Evolutionary conservation across 2,797 vertebrate species (phyloP).

Genomic region (Salmo trutta): DNA sequence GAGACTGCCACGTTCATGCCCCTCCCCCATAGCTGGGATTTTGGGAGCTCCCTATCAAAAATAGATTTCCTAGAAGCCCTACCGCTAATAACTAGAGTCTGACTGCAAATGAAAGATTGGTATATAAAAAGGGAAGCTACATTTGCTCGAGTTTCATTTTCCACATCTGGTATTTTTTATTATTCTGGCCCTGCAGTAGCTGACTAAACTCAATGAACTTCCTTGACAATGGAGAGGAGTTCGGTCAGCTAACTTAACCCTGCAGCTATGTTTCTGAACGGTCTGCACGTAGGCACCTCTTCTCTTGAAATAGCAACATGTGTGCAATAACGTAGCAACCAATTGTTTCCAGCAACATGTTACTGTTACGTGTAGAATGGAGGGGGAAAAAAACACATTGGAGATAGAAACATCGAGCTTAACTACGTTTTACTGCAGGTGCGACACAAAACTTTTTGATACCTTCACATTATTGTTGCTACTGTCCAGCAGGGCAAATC

Average conservation of each 20-base stretch:
- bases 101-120: not conserved
- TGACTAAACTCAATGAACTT: no score
- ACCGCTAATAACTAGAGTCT: no score
- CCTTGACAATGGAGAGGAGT: no score
- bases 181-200: not conserved
- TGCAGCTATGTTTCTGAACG: not conserved
- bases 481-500: not conserved
- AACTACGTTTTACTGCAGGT: not conserved
- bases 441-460: not conserved
- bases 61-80: not conserved
- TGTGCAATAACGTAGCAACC: not conserved
- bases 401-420: not conserved
- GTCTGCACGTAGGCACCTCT: not conserved
- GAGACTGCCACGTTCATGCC: conserved; percentile 44
- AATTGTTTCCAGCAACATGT: not conserved
- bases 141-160: not conserved
- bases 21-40: conserved; percentile 20
- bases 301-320: not conserved
- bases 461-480: not conserved
- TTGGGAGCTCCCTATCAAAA: not conserved
- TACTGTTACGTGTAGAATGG: not conserved
- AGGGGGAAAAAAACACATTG: not conserved
- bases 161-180: not conserved
- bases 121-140: not conserved
- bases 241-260: not conserved